phyloP scores from a whole-genome alignment of 1,140 invertebrate genomes.

The Drosophila serrata region DNA sequence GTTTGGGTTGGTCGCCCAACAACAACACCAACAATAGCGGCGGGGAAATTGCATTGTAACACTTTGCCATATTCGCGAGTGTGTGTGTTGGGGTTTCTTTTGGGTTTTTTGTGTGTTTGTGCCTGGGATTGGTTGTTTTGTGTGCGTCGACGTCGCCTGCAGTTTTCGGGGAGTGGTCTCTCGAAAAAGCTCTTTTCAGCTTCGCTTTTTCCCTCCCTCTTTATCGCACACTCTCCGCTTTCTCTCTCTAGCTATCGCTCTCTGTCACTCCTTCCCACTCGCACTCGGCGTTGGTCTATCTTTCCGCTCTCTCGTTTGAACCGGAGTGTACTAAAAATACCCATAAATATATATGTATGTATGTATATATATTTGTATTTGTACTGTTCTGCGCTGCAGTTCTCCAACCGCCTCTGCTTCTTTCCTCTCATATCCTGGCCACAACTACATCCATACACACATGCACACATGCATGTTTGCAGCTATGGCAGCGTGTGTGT shows the following conservation, averaged over 20 bases:
- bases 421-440: conserved; percentile 16
- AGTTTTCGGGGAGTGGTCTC: conserved; percentile 84
- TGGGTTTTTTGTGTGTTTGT: conserved; percentile 66
- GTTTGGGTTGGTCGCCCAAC: conserved; percentile 76
- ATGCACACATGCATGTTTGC: conserved; percentile 1
- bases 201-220: conserved; percentile 39
- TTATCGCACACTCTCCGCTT: conserved; percentile 13
- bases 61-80: conserved; percentile 65
- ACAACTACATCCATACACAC: conserved; percentile 1
- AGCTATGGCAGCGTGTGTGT: neutral
- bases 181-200: conserved; percentile 74
- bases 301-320: conserved; percentile 30
- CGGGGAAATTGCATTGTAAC: conserved; percentile 84
- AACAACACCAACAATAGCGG: conserved; percentile 52
- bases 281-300: conserved; percentile 16
- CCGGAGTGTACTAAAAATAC: conserved; percentile 66
- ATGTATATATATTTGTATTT: conserved; percentile 23
- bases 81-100: conserved; percentile 51
- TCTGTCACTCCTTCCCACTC: conserved; percentile 23
- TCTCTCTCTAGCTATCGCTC: conserved; percentile 30
- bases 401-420: conserved; percentile 18
- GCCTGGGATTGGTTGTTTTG: conserved; percentile 85
- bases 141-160: conserved; percentile 80
- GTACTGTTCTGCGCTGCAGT: conserved; percentile 40
- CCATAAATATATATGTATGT: conserved; percentile 60